Base-by-base conservation (phyloP, 1,140 invertebrate genomes). In the Laupala kohalensis region DNA sequence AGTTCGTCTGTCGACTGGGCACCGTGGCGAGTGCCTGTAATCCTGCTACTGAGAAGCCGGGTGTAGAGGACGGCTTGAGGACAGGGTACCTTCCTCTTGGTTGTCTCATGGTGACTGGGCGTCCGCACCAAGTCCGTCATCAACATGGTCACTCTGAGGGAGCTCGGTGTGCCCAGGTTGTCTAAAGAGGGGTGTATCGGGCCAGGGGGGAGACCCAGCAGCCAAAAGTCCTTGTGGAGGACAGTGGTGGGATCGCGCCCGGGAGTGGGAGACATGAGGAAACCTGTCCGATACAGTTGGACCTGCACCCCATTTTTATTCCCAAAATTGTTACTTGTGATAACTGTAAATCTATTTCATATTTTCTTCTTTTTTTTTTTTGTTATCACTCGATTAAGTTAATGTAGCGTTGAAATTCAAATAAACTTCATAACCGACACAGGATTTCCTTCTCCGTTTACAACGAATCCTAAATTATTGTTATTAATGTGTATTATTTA, bases 211-310 rank as follows among this genome's bases (percentile, higher is more conserved):
- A 90, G 93, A 95, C 90, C 87, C 88, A 94, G 92, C 92, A 95
- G 91, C 91, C 92, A 94, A 94, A 93, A 95, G 92, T 91, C 89
- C 88, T 91, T 92, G 92, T 92, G 92, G 91, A 85, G 89, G 85
- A 90, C 92, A 94, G 93, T 95, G 95, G 93, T 93, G 92, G 93
- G 93, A 95, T 93, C 89, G 94, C 93, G 90, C 87, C 92, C 87
- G 91, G 92, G 94, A 96, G 93, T 93, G 89, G 86, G 87, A 84
- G 85, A 85, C 85, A 83, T 85, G 85, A 84, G 83, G 81, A 86
- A 94, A 92, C 93, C 91, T 84, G 86, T 85, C 87, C 88, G 88
- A 94, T 85, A 94, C 78, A 92, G 87, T 86, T 86, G 90, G 86
- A 95, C 93, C 87, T 83, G 84, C 82, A 84, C 85, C 86, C 86